Evolutionary conservation across 2,888 invertebrate genomes (phyloP), one percentile per base, ranked within the genome.

Genomic region (Enoplolaimus lenunculus): DNA sequence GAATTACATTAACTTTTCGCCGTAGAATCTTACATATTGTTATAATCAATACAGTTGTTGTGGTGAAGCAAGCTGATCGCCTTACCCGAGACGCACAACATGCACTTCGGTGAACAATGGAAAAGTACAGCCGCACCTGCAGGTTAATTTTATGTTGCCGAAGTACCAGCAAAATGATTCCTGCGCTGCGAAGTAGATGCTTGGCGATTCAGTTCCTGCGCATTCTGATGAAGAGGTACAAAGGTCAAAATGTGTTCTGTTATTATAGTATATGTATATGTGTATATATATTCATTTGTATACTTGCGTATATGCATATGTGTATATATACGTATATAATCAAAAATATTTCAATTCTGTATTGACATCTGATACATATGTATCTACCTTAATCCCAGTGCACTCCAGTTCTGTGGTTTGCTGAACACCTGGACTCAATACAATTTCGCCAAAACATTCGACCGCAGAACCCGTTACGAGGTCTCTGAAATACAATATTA

Each of bases 11-110:
- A n/a, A n/a, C n/a, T n/a, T n/a, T n/a, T n/a, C n/a, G n/a, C n/a
- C n/a, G n/a, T n/a, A n/a, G n/a, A n/a, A n/a, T n/a, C n/a, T n/a
- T n/a, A n/a, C n/a, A n/a, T n/a, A n/a, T n/a, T n/a, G n/a, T n/a
- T n/a, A n/a, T n/a, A n/a, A n/a, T n/a, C n/a, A n/a, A n/a, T n/a
- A n/a, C n/a, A 88, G 94, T 99, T 60, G 90, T 99, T 26, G 87
- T 99, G 13, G 82, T 99, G 71, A 91, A 91, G 70, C 95, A 97
- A 81, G 95, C 93, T 0, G 97, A 98, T 80, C 88, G 89, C 73
- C 84, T 99, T 60, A 90, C 93, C 0, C 93, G 91, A 82, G 97
- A 98, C 84, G 98, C 98, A 0, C 98, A 99, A 80, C 95, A 98
- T 82, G 97, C 95, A 0, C 84, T 99, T 68, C 87, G 98, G 75